Evolutionary conservation across 2,797 vertebrate genomes (phyloP).

Genomic region (Labeo calbasu): DNA sequence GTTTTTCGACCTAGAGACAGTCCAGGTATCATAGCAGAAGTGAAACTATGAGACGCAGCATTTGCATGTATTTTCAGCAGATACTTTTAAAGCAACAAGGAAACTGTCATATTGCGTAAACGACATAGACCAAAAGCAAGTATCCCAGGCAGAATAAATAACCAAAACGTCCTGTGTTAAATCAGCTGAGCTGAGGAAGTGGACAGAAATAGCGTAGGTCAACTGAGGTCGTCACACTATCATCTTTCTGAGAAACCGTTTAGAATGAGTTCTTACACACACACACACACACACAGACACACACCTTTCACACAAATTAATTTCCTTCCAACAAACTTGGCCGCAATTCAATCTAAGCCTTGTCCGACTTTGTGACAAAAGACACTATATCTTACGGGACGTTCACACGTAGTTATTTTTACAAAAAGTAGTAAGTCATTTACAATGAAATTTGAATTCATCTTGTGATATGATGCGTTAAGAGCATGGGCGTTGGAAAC

Average conservation of each 20-base stretch:
- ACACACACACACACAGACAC: slow-evolving; percentile 25
- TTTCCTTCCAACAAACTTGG: slow-evolving; percentile 32
- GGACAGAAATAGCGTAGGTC: slow-evolving; percentile 46
- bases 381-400: neutral
- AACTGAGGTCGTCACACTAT: slow-evolving; percentile 21
- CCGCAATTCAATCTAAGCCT: slow-evolving; percentile 7
- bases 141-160: neutral
- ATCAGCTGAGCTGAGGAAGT: slow-evolving; percentile 34
- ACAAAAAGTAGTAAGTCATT: neutral
- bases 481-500: no score
- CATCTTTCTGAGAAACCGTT: slow-evolving; percentile 48
- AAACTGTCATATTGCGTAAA: neutral
- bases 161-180: slow-evolving; percentile 8
- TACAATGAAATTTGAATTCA: no score
- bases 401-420: neutral
- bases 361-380: neutral
- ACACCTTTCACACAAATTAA: slow-evolving; percentile 22
- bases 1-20: neutral
- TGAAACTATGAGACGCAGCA: slow-evolving; percentile 23
- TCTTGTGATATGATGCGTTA: no score
- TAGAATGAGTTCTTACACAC: slow-evolving; percentile 25
- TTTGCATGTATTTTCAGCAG: neutral
- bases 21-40: slow-evolving; percentile 12
- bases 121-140: neutral
- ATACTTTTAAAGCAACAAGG: neutral